phyloP scores from a whole-genome alignment of 2,113 vertebrate genomes.

The Laticauda colubrina region DNA sequence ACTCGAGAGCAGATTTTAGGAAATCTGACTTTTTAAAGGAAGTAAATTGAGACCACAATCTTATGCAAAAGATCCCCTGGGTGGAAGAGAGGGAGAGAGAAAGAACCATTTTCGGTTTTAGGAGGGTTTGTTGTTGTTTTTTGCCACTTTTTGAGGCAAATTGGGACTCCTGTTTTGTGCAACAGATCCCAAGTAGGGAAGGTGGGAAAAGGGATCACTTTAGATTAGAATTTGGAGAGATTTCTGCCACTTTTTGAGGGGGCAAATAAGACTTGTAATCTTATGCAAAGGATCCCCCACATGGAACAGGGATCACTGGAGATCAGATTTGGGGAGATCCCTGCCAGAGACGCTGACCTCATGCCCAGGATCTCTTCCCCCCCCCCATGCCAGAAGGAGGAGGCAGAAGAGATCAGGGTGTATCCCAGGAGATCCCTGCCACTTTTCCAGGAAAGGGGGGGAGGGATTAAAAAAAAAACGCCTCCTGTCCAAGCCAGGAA shows the following conservation, averaged over 20 bases:
- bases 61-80: not conserved
- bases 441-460: not conserved
- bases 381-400: not conserved
- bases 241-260: too few species aligned
- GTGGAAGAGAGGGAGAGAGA: not conserved
- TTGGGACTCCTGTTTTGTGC: not conserved
- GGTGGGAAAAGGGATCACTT: not conserved
- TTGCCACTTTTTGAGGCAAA: not conserved
- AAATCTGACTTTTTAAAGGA: not conserved
- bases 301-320: not conserved
- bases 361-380: not conserved
- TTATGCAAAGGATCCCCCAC: too few species aligned
- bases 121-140: not conserved
- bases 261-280: too few species aligned
- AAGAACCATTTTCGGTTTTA: not conserved
- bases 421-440: not conserved
- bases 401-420: not conserved
- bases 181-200: not conserved
- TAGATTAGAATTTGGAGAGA: not conserved
- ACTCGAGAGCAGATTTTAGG: not conserved
- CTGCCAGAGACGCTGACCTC: not conserved
- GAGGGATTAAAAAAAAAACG: not conserved
- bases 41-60: not conserved
- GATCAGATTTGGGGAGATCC: not conserved
- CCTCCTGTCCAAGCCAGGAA: not conserved